Percentiles rank a stretch among this genome's conserved stretches.
Conservation (phyloP, 2,797 vertebrate genomes). For the Pithecia hirsuta region DNA sequence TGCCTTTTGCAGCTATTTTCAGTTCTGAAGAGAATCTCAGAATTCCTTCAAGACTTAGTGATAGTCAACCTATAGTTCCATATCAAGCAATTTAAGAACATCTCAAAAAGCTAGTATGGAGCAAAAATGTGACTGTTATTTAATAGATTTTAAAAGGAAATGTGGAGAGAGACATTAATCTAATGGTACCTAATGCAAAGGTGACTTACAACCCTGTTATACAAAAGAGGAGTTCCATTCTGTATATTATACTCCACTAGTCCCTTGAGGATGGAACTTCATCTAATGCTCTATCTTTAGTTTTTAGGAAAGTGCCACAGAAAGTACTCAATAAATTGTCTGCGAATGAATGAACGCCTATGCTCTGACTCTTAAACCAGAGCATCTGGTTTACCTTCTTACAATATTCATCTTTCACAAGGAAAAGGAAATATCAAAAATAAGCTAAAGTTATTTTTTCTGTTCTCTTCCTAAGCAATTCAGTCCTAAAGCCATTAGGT, state of each 20-base stretch:
- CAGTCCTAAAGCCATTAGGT: background rate
- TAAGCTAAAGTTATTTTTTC: background rate
- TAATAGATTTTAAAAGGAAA: background rate
- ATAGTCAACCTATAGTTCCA: background rate
- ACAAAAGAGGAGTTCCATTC: background rate
- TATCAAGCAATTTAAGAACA: background rate
- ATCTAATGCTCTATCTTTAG: background rate
- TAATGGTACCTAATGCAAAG: background rate
- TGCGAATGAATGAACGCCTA: background rate
- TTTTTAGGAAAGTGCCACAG: background rate
- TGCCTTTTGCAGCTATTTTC: background rate
- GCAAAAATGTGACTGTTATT: background rate
- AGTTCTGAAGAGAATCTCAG: background rate
- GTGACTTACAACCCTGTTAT: background rate
- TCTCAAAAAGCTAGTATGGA: background rate
- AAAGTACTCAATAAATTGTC: background rate
- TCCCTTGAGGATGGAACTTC: background rate
- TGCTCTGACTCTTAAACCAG: background rate
- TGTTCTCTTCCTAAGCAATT: background rate
- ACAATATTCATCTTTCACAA: background rate
- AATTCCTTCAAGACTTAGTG: background rate
- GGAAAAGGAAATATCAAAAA: slow-evolving; percentile 11
- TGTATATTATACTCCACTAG: background rate
- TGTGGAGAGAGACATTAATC: background rate
- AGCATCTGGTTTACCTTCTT: background rate